Evolutionary conservation across 2,888 invertebrate genomes (phyloP).

Genomic region (Metalampra italica): DNA sequence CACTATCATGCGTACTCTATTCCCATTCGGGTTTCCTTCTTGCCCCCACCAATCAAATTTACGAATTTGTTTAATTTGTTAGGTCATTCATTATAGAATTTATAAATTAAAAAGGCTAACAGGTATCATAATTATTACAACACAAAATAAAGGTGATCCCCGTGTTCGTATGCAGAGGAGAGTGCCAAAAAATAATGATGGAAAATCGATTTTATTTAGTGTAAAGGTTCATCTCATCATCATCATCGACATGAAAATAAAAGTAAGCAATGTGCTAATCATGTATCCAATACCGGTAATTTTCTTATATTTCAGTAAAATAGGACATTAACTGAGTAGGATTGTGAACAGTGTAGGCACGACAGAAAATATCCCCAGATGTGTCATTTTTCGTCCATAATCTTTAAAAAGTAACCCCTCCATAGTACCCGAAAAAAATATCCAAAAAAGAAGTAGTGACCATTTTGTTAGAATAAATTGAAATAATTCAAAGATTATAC

Average conservation of each 20-base stretch:
- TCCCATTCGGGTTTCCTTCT: too few relatives aligned
- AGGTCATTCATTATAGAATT: too few relatives aligned
- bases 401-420: neutral
- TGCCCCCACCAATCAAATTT: too few relatives aligned
- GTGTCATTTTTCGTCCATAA: neutral
- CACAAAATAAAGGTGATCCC: constrained; percentile 8
- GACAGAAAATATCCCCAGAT: constrained; percentile 3
- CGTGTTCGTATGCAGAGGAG: constrained; percentile 1
- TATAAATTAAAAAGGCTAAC: too few relatives aligned
- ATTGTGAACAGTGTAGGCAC: constrained; percentile 3
- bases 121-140: neutral
- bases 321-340: neutral
- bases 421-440: constrained; percentile 8
- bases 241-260: neutral
- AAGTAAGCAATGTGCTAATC: constrained; percentile 1
- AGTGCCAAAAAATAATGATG: constrained; percentile 1
- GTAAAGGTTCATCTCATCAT: neutral
- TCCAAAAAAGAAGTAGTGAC: constrained; percentile 10
- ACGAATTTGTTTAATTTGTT: too few relatives aligned
- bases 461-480: constrained; percentile 14
- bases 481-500: constrained; percentile 13
- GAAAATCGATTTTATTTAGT: neutral
- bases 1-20: too few relatives aligned
- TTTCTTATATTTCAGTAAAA: neutral
- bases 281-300: neutral